Percentiles rank a stretch among this genome's conserved stretches.
Evolutionary conservation across 2,888 invertebrate genomes (phyloP).

Genomic region (Drosophila recens): DNA sequence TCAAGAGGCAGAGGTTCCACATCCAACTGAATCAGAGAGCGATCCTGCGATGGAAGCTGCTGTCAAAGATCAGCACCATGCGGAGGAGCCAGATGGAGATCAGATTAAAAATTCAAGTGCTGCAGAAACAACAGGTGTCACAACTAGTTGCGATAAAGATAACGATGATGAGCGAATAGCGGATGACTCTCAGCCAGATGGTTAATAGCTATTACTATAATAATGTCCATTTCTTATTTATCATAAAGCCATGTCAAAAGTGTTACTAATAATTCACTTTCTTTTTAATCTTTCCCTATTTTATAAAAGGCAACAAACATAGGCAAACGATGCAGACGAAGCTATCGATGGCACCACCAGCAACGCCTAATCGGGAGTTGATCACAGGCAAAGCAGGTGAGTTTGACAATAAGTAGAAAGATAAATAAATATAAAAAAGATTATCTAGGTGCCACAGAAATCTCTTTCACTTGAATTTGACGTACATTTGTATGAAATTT

Average conservation of each 20-base stretch:
- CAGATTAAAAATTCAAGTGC: background rate
- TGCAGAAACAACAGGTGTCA: slow-evolving; percentile 70
- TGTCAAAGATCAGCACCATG: background rate
- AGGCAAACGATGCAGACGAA: slow-evolving; percentile 8
- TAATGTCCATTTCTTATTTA: background rate
- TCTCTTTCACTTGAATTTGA: too few relatives aligned
- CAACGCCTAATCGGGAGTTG: slow-evolving; percentile 23
- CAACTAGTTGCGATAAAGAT: slow-evolving; percentile 14
- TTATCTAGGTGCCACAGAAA: too few relatives aligned
- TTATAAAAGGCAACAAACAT: slow-evolving; percentile 23
- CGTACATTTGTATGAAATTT: too few relatives aligned
- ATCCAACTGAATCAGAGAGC: background rate
- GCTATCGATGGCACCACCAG: slow-evolving; percentile 47
- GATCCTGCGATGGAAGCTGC: background rate
- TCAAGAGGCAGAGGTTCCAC: background rate
- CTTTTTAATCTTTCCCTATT: background rate
- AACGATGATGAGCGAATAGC: slow-evolving; percentile 19
- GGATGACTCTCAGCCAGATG: slow-evolving; percentile 56
- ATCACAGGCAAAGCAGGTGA: slow-evolving; percentile 22
- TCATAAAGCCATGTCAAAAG: background rate
- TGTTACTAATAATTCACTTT: slow-evolving; percentile 4
- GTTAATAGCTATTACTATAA: slow-evolving; percentile 64
- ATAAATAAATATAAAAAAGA: too few relatives aligned
- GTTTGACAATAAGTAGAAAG: too few relatives aligned
- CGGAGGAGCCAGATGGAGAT: background rate